Evolutionary conservation across 2,113 vertebrate genomes (phyloP).

Genomic region (Eurystomus gularis): DNA sequence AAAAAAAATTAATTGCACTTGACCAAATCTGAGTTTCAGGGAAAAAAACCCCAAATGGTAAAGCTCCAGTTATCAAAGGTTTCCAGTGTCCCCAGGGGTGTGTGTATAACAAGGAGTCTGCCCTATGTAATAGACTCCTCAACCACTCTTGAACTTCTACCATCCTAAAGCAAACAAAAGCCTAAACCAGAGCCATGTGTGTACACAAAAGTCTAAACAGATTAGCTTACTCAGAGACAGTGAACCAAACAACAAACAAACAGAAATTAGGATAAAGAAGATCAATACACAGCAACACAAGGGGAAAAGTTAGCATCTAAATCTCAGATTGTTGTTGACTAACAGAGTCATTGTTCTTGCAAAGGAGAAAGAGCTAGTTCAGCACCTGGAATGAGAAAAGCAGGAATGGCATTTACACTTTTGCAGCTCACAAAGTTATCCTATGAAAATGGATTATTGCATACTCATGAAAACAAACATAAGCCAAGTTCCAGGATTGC

Average conservation of each 20-base stretch:
- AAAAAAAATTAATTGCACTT: not conserved
- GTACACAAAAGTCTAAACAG: constrained; percentile 48
- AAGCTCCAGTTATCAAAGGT: not conserved
- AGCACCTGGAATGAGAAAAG: constrained; percentile 43
- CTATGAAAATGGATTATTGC: constrained; percentile 16
- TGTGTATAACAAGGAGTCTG: not conserved
- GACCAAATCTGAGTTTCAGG: not conserved
- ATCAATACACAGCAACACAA: constrained; percentile 23
- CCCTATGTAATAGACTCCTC: not conserved
- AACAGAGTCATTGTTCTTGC: constrained; percentile 52
- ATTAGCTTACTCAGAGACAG: constrained; percentile 42
- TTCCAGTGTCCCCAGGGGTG: not conserved
- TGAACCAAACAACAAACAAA: constrained; percentile 56
- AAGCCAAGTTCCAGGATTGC: not conserved
- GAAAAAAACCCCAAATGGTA: rapidly evolving
- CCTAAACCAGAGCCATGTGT: constrained; percentile 36
- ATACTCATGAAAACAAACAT: constrained; percentile 44
- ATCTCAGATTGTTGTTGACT: constrained; percentile 38
- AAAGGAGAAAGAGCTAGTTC: constrained; percentile 56
- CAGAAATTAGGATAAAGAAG: constrained; percentile 56
- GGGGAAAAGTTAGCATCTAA: constrained; percentile 55
- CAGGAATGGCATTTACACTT: constrained; percentile 13
- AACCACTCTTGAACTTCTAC: not conserved
- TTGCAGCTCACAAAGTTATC: not conserved
- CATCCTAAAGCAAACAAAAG: constrained; percentile 34